Conservation (phyloP, 2,797 vertebrate species). For the Poecilia picta region DNA sequence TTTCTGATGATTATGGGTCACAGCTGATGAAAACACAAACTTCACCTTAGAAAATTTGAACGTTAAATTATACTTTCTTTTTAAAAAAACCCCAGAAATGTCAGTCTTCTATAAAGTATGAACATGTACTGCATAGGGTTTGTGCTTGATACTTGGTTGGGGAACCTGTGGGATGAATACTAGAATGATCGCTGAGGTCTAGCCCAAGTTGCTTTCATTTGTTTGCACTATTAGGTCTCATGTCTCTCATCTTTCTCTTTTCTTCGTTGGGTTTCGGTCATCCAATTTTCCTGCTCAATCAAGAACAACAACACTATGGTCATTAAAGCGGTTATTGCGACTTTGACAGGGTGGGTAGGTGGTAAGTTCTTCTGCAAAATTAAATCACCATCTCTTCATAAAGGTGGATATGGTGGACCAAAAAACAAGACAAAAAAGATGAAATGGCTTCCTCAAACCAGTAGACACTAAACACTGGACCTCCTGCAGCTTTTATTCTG, state of each 20-base stretch:
- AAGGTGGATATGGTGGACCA: background rate
- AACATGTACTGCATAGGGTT: background rate
- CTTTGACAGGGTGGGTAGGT: background rate
- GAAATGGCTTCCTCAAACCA: background rate
- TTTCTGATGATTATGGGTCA: background rate
- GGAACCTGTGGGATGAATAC: background rate
- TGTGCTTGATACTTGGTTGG: background rate
- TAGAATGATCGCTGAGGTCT: background rate
- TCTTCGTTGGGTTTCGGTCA: background rate
- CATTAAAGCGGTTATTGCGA: background rate
- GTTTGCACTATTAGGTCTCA: background rate
- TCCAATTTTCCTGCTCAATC: background rate
- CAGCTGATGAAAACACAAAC: background rate
- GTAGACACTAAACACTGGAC: background rate
- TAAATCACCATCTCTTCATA: background rate
- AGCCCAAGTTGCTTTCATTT: background rate
- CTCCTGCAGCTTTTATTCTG: background rate
- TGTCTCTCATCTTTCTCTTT: background rate
- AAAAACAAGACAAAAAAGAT: background rate
- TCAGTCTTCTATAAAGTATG: background rate
- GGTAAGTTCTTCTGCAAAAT: background rate
- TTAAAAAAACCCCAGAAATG: background rate
- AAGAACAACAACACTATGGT: background rate
- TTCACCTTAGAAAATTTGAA: background rate
- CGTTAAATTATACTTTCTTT: background rate